Base-by-base conservation (phyloP, 1,140 invertebrate genomes). In the Orchesella cincta region DNA sequence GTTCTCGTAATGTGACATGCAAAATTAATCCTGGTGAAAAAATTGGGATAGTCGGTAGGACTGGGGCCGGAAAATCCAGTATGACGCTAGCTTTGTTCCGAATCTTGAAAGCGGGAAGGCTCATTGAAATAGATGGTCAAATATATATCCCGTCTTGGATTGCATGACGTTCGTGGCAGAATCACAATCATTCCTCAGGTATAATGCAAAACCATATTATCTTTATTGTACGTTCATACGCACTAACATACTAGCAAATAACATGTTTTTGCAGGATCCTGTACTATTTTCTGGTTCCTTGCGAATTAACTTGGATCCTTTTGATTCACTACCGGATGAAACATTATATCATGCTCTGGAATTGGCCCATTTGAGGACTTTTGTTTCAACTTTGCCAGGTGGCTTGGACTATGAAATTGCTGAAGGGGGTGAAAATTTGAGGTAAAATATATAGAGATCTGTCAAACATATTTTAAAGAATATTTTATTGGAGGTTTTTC, bases 381-480 rank as follows among this genome's bases (percentile, higher is more conserved):
- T 95, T 83, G 91, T 95, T 0, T 85, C 89, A 85, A 87, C 88
- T 76, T 86, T 95, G 26, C 82, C 89, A 23, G 89, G 88, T 80
- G 92, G 92, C 16, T 87, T 97, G 20, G 88, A 91, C 76, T 91
- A 95, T 84, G 91, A 93, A 86, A 89, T 96, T 3, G 86, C 91
- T 26, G 94, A 96, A 86, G 94, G 94, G 76, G 94, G 95, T 62
- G 94, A 95, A 79, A 97, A 97, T 87, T 86, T 97, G 76, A 95
- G 86, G 73, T 28, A 20, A 54, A 96, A 64, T 29, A 31, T 34
- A 86, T 81, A 8, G 35, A 92, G 93, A 0, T 54, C 2, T 74
- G 36, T 34, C 34, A 20, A 26, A 26, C 12, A 36, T 23, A 26
- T 74, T 26, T 28, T 3, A 72, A 20, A 57, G 12, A 23, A 73